Conservation (phyloP, 92 coral and sea anemone genomes). For the Heliopora coerulea region DNA sequence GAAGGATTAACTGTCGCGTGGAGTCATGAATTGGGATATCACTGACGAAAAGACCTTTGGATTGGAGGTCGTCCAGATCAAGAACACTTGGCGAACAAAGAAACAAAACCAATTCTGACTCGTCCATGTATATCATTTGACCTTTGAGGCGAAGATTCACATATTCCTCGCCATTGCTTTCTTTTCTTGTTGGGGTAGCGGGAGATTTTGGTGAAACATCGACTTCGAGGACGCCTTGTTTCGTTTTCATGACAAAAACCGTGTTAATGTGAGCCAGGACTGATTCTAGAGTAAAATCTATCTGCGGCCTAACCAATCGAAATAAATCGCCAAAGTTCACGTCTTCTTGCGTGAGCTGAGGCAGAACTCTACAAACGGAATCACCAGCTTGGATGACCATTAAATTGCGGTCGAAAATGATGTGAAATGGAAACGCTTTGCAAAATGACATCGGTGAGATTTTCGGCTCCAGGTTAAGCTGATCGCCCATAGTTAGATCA, state of each 20-base stretch:
- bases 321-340: conserved; percentile 64
- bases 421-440: conserved; percentile 75
- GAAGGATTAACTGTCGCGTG: conserved; percentile 74
- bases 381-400: conserved; percentile 70
- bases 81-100: conserved; percentile 91
- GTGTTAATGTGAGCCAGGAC: conserved; percentile 84
- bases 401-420: conserved; percentile 71
- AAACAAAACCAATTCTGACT: conserved; percentile 67
- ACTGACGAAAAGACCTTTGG: conserved; percentile 73
- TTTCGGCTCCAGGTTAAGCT: conserved; percentile 61
- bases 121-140: conserved; percentile 77
- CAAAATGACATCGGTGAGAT: conserved; percentile 87
- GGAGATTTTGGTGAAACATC: background rate
- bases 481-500: conserved; percentile 40
- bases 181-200: conserved; percentile 6
- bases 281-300: conserved; percentile 55
- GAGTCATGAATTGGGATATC: conserved; percentile 88
- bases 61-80: conserved; percentile 72
- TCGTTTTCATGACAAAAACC: conserved; percentile 76
- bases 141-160: conserved; percentile 46
- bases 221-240: conserved; percentile 48
- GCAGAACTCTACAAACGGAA: conserved; percentile 71
- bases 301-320: conserved; percentile 73
- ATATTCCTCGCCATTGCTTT: conserved; percentile 31
- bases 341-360: conserved; percentile 40